A percentile compares a stretch with the other conserved stretches of the same genome.
These are phyloP conservation scores for Pelecanus crispus DNA, from an alignment of 2,113 vertebrate genomes.

Conservation along the genomic window DNA sequence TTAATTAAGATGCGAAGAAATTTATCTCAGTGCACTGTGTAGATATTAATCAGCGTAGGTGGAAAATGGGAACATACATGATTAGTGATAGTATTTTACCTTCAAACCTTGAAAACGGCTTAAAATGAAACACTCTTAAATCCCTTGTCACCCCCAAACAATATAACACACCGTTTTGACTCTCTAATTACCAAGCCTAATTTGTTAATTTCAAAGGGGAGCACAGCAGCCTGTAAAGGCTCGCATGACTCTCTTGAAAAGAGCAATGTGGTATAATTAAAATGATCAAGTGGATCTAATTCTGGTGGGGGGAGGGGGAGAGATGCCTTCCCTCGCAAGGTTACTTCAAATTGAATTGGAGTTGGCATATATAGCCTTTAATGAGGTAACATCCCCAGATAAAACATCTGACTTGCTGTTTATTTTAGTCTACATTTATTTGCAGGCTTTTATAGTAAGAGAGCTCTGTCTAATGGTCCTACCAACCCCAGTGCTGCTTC, in stretches of 20 bases:
- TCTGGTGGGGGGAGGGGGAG: neutral
- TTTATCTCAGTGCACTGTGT: neutral
- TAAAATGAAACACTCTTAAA: constrained; percentile 42
- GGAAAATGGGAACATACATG: constrained; percentile 39
- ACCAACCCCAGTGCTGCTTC: neutral
- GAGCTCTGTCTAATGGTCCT: constrained; percentile 30
- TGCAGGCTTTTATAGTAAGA: constrained; percentile 46
- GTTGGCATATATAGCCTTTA: constrained; percentile 61
- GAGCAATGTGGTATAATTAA: constrained; percentile 56
- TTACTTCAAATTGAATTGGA: constrained; percentile 62
- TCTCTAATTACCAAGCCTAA: constrained; percentile 62
- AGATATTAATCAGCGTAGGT: constrained; percentile 48
- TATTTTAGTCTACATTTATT: constrained; percentile 59
- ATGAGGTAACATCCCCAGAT: constrained; percentile 62
- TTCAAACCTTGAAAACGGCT: constrained; percentile 26
- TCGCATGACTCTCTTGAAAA: constrained; percentile 45
- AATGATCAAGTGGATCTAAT: constrained; percentile 69
- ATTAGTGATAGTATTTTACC: constrained; percentile 50
- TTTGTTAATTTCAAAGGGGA: constrained; percentile 65
- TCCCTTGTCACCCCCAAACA: constrained; percentile 49
- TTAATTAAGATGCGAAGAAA: constrained; percentile 53
- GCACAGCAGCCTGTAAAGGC: constrained; percentile 50
- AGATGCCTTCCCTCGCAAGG: constrained; percentile 19
- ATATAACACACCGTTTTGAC: constrained; percentile 50
- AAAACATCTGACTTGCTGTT: constrained; percentile 64